Percentiles rank a stretch among this genome's conserved stretches.
Evolutionary conservation across 53 echinoderm and acorn worm genomes (phyloP).

Genomic region (Pentamera pediparva): DNA sequence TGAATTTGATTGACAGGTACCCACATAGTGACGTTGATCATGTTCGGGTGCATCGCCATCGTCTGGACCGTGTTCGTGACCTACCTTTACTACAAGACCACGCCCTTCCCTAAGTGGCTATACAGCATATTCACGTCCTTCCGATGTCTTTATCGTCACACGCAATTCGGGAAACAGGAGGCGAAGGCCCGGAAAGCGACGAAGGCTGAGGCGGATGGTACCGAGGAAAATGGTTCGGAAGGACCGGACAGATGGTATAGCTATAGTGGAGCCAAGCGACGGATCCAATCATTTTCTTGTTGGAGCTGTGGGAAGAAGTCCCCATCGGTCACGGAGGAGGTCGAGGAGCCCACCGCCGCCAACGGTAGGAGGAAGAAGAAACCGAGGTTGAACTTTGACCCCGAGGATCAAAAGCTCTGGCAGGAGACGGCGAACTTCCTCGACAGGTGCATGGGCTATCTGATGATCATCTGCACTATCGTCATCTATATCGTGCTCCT

Average conservation of each 20-base stretch:
- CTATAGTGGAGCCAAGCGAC: neutral
- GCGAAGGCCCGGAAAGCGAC: slow-evolving; percentile 13
- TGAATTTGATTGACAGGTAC: slow-evolving; percentile 15
- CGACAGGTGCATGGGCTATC: slow-evolving; percentile 8
- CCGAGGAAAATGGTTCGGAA: neutral
- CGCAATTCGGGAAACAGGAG: slow-evolving; percentile 24
- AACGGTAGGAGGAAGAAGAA: neutral
- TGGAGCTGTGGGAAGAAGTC: slow-evolving; percentile 7
- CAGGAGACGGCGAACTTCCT: slow-evolving; percentile 21
- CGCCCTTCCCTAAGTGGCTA: slow-evolving; percentile 16
- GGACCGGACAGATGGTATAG: neutral
- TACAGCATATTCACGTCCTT: slow-evolving; percentile 6
- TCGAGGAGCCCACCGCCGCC: no score
- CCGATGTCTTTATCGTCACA: neutral
- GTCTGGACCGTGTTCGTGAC: slow-evolving; percentile 10
- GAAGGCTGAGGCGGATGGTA: neutral
- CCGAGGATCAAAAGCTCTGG: slow-evolving; percentile 13
- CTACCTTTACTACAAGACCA: slow-evolving; percentile 4
- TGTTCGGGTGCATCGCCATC: slow-evolving; percentile 20
- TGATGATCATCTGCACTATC: neutral
- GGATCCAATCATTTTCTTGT: slow-evolving; percentile 9
- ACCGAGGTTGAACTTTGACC: neutral
- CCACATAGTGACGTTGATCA: slow-evolving; percentile 7
- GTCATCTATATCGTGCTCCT: slow-evolving; percentile 5
- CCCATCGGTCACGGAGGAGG: neutral